These are phyloP conservation scores for Brachyalestes nurse DNA, from an alignment of 2,797 vertebrate genomes.

Conservation along the genomic window DNA sequence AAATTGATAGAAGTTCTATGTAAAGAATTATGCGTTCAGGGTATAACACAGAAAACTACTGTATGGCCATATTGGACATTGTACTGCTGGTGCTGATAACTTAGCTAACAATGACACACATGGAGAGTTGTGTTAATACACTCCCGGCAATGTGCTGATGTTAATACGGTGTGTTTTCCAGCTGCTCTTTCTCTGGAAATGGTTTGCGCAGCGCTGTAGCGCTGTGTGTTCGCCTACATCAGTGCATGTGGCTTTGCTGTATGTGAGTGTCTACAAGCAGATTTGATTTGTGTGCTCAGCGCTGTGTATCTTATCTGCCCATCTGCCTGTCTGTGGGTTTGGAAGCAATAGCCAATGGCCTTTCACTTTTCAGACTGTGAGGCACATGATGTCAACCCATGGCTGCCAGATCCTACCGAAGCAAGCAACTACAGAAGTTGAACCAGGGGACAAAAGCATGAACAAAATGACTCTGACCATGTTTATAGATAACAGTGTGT, in stretches of 20 bases:
- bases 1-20: too few species aligned
- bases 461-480: neutral
- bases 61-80: too few species aligned
- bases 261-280: neutral
- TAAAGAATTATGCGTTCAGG: too few species aligned
- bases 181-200: conserved; percentile 53
- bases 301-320: neutral
- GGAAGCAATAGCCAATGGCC: conserved; percentile 13
- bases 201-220: conserved; percentile 29
- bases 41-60: too few species aligned
- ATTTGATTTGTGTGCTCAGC: conserved; percentile 21
- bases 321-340: conserved; percentile 21
- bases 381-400: conserved; percentile 8
- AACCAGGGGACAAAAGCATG: neutral
- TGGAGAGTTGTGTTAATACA: neutral
- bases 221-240: neutral
- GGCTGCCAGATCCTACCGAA: conserved; percentile 5
- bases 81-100: too few species aligned
- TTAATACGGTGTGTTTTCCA: conserved; percentile 53
- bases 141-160: conserved; percentile 42
- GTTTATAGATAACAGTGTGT: neutral
- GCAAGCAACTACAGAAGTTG: neutral
- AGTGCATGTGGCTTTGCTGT: neutral
- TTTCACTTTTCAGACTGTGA: conserved; percentile 20
- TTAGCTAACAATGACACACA: neutral